Evolutionary conservation across 2,113 vertebrate species (phyloP), one percentile per base, ranked within the genome.

Genomic region (Microcebus murinus): DNA sequence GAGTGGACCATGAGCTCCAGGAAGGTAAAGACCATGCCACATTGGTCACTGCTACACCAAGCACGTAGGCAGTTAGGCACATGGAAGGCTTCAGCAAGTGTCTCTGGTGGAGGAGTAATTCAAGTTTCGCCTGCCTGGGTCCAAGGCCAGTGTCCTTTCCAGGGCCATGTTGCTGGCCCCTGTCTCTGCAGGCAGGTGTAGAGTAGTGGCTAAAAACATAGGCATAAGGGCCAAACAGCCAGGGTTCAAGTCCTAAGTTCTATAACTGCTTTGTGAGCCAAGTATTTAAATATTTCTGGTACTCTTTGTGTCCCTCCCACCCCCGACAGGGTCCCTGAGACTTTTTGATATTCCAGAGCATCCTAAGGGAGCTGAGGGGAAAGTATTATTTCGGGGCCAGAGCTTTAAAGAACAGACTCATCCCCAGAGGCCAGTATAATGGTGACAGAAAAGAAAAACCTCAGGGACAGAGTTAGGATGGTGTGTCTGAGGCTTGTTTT

Each of bases 311-410:
- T n/a, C 29, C 5, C 61, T 0, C 27, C 21, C 4, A 3, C 5
- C 17, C 3, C 8, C 18, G 6, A 4, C 20, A n/a, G 6, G 68
- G 45, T 55, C 39, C n/a, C 61, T 65, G 8, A 9, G 17, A 74
- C 31, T 93, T 95, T 83, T 45, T 29, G 14, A 18, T 61, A 36
- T 65, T 42, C 27, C 14, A 73, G 39, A 85, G 9, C 36, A 65
- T 67, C 45, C 92, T 76, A 92, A 87, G 42, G n/a, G 14, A 92
- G 50, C 21, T 23, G 52, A 90, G 31, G 8, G 2, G 89, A 91
- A 96, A 70, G 10, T 9, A 42, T n/a, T 45, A 65, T 59, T 74
- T 81, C 23, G 31, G 3, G 27, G 42, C 3, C 15, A 82, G 25
- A 90, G 34, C 20, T 70, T 77, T 63, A 23, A 36, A 83, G 39